phyloP scores from a whole-genome alignment of 2,888 invertebrate genomes.

The Exocentrus adspersus region DNA sequence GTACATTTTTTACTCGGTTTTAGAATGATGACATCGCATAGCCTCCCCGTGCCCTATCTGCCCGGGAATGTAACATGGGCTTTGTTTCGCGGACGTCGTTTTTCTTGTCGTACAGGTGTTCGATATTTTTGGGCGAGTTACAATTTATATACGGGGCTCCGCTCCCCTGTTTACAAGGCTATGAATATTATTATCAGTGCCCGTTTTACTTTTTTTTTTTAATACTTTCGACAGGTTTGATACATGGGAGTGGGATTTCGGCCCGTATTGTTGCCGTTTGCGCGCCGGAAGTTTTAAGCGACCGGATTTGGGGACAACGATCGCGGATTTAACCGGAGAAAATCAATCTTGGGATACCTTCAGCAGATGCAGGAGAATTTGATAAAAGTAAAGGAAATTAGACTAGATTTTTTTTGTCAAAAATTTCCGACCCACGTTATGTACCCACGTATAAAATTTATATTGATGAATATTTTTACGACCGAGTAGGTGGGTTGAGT shows the following conservation, averaged over 20 bases:
- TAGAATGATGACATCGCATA: constrained; percentile 21
- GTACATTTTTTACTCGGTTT: constrained; percentile 27
- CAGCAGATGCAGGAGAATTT: too few species aligned
- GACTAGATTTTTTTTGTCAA: too few species aligned
- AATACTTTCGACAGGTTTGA: constrained; percentile 10
- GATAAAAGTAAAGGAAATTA: too few species aligned
- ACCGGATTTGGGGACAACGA: neutral
- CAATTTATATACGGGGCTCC: constrained; percentile 35
- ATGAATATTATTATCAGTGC: constrained; percentile 23
- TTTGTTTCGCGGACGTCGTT: constrained; percentile 34
- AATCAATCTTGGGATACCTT: too few species aligned
- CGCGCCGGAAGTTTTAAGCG: neutral
- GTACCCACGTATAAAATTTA: too few species aligned
- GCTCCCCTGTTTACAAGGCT: constrained; percentile 25
- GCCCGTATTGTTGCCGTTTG: neutral
- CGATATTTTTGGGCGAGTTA: constrained; percentile 35
- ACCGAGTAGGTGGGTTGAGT: too few species aligned
- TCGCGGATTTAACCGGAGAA: too few species aligned
- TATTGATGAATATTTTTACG: too few species aligned
- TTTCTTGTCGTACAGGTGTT: constrained; percentile 36
- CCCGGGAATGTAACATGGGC: constrained; percentile 15
- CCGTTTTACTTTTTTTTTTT: constrained; percentile 20
- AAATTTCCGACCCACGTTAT: too few species aligned
- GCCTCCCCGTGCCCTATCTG: constrained; percentile 28
- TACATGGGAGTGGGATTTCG: constrained; percentile 1